phyloP scores from a whole-genome alignment of 2,888 invertebrate genomes.

The Eupsilia transversa region DNA sequence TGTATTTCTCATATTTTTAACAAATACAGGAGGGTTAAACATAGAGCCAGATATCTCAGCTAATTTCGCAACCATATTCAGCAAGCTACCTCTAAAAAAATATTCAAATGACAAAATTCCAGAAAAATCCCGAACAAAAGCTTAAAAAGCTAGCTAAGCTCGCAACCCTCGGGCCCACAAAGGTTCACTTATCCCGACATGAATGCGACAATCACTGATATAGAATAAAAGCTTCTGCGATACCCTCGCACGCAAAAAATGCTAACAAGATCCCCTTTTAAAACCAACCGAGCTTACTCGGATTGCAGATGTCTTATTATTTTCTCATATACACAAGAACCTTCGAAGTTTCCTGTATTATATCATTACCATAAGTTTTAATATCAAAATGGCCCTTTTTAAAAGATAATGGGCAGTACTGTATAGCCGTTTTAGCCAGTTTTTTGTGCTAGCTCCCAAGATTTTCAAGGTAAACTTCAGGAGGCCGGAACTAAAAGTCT shows the following conservation, averaged over 20 bases:
- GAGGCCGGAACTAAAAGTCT: slow-evolving; percentile 20
- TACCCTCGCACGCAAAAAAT: slow-evolving; percentile 73
- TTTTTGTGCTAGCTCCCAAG: neutral
- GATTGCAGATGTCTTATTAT: slow-evolving; percentile 62
- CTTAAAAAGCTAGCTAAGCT: slow-evolving; percentile 8
- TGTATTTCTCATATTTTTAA: neutral
- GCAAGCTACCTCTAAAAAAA: neutral
- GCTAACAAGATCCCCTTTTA: slow-evolving; percentile 60
- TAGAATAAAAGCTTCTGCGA: slow-evolving; percentile 69
- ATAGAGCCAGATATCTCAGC: neutral
- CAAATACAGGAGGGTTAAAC: neutral
- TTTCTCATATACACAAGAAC: slow-evolving; percentile 21
- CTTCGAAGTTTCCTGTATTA: slow-evolving; percentile 41
- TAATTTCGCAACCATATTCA: slow-evolving; percentile 1
- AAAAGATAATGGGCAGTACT: slow-evolving; percentile 13
- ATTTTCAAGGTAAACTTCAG: slow-evolving; percentile 25
- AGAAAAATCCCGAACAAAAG: slow-evolving; percentile 8
- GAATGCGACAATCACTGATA: slow-evolving; percentile 75
- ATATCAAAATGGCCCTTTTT: slow-evolving; percentile 34
- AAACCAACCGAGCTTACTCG: slow-evolving; percentile 56
- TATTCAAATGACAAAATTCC: slow-evolving; percentile 12
- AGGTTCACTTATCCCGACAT: slow-evolving; percentile 72
- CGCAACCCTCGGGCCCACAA: slow-evolving; percentile 62
- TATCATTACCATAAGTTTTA: slow-evolving; percentile 34
- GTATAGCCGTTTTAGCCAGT: slow-evolving; percentile 4